Conservation (phyloP, 1,140 invertebrate species). For the Drosophila punjabiensis region DNA sequence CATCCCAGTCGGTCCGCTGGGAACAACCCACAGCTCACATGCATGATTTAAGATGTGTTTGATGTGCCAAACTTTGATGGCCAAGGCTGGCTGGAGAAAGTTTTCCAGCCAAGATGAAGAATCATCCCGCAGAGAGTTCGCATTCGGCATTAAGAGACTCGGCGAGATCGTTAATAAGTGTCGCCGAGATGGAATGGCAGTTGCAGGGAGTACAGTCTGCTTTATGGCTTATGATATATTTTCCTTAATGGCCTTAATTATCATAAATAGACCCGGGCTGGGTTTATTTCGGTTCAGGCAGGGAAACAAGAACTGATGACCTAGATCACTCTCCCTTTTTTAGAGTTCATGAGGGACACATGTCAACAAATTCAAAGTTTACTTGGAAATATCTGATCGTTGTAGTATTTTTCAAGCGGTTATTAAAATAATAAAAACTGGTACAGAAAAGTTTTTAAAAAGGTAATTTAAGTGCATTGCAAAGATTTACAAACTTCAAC, state of each 20-base stretch:
- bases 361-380: background rate
- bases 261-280: constrained; percentile 30
- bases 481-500: no score
- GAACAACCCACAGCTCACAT: constrained; percentile 64
- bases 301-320: background rate
- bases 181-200: background rate
- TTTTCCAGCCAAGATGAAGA: constrained; percentile 43
- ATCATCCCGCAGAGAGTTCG: constrained; percentile 43
- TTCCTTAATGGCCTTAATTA: constrained; percentile 46
- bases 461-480: no score
- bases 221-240: constrained; percentile 47
- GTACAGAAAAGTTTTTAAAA: no score
- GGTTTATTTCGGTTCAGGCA: background rate
- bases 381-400: no score
- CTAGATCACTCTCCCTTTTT: background rate
- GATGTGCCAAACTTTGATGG: constrained; percentile 70
- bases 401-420: background rate
- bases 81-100: constrained; percentile 63
- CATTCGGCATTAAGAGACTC: constrained; percentile 58
- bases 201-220: background rate
- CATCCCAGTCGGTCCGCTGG: constrained; percentile 24
- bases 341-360: background rate
- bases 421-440: background rate
- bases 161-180: constrained; percentile 54
- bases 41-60: constrained; percentile 74